Evolutionary conservation across 2,113 vertebrate genomes (phyloP).

Genomic region (Talpa occidentalis): DNA sequence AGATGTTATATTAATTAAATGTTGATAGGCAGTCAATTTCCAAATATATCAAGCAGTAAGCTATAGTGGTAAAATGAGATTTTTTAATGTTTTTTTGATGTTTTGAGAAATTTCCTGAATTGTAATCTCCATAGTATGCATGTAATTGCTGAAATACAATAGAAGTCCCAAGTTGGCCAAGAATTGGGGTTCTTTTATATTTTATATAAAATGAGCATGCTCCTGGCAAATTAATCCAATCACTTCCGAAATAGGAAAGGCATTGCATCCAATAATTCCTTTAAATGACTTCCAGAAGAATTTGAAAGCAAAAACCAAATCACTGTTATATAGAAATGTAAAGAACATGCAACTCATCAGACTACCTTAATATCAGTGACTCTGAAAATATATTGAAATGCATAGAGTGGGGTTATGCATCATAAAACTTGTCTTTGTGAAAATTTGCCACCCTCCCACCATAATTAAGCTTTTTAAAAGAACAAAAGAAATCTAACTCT

Average conservation of each 20-base stretch:
- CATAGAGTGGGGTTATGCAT: conserved; percentile 75
- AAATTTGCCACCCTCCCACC: conserved; percentile 82
- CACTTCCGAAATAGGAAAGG: conserved; percentile 67
- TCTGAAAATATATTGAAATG: conserved; percentile 66
- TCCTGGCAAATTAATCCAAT: conserved; percentile 59
- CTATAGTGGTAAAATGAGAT: conserved; percentile 57
- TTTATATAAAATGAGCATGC: conserved; percentile 57
- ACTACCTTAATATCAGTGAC: conserved; percentile 45
- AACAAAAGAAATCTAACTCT: conserved; percentile 79
- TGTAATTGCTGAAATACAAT: conserved; percentile 44
- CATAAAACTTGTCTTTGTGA: conserved; percentile 83
- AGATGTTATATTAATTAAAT: conserved; percentile 30
- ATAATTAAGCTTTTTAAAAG: conserved; percentile 84
- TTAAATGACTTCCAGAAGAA: conserved; percentile 74
- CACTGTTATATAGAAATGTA: conserved; percentile 64
- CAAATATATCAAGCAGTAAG: conserved; percentile 36
- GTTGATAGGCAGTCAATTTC: conserved; percentile 51
- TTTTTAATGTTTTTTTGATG: not conserved
- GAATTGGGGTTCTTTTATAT: conserved; percentile 65
- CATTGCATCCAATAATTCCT: conserved; percentile 74
- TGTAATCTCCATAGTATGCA: conserved; percentile 28
- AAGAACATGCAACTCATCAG: conserved; percentile 71
- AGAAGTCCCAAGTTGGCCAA: conserved; percentile 63
- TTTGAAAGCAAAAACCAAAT: conserved; percentile 59
- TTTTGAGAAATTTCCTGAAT: conserved; percentile 60